phyloP scores from a whole-genome alignment of 23 tunicate genomes.

The Styela clava region DNA sequence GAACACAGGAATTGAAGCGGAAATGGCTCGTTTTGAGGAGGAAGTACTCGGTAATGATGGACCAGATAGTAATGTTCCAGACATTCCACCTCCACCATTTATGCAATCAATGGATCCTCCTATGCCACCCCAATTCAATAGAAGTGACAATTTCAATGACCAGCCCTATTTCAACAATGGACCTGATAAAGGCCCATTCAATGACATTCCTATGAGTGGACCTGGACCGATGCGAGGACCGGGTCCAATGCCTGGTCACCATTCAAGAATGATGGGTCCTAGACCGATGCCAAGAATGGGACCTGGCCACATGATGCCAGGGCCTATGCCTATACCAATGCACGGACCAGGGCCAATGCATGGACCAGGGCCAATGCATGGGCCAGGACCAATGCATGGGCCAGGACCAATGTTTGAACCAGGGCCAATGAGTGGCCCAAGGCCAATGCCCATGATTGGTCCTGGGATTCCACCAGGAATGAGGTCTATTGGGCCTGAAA shows the following conservation, averaged over 20 bases:
- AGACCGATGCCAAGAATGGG: not conserved
- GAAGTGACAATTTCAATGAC: not conserved
- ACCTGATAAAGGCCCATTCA: not conserved
- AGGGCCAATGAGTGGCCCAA: constrained; percentile 13
- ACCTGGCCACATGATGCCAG: not conserved
- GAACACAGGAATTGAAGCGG: constrained; percentile 63
- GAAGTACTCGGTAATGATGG: constrained; percentile 41
- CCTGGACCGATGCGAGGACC: constrained; percentile 21
- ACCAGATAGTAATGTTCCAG: not conserved
- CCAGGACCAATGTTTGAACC: constrained; percentile 20
- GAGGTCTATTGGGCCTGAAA: not conserved
- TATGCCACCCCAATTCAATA: constrained; percentile 24
- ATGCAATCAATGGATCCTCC: constrained; percentile 11
- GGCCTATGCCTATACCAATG: not conserved
- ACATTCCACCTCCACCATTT: constrained; percentile 54
- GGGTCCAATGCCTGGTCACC: constrained; percentile 11
- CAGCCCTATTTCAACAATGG: not conserved
- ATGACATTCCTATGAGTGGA: not conserved
- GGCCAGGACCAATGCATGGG: constrained; percentile 24
- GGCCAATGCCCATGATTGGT: constrained; percentile 1
- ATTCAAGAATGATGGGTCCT: constrained; percentile 10
- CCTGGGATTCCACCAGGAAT: not conserved
- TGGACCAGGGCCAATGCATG: not conserved
- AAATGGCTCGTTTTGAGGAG: constrained; percentile 97
- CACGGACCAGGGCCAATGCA: constrained; percentile 23